Conservation (phyloP, 2,113 vertebrate genomes). For the Sceloporus undulatus region DNA sequence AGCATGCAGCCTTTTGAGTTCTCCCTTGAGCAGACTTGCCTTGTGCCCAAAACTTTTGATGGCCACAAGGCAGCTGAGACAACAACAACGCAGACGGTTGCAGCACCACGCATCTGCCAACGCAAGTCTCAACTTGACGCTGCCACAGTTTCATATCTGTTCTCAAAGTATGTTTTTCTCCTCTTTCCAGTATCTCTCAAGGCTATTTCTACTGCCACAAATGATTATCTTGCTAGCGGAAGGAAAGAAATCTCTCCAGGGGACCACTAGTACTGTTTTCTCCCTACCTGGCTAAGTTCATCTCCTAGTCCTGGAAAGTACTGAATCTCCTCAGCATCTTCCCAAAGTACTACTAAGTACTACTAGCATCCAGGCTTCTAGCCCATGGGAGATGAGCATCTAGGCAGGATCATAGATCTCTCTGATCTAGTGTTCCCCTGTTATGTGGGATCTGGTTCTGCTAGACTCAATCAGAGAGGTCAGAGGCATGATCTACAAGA, state of each 20-base stretch:
- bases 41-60: not conserved
- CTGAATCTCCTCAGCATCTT: not conserved
- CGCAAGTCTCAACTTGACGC: not conserved
- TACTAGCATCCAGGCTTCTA: no score
- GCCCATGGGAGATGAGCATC: no score
- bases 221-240: not conserved
- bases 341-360: not conserved
- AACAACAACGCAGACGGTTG: no score
- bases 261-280: not conserved
- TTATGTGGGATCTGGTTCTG: no score
- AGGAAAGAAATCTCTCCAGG: not conserved
- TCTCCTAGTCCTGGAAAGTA: not conserved
- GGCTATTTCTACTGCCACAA: not conserved
- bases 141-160: fast-evolving
- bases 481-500: no score
- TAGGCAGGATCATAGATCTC: not conserved
- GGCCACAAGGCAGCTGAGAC: not conserved
- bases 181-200: not conserved
- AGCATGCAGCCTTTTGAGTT: no score
- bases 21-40: no score
- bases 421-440: not conserved
- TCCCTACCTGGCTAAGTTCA: not conserved
- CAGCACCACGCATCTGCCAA: not conserved
- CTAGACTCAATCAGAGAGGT: no score
- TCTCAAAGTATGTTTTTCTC: not conserved